Conservation (phyloP, 2,113 vertebrate species). For the Arizona elegans region DNA sequence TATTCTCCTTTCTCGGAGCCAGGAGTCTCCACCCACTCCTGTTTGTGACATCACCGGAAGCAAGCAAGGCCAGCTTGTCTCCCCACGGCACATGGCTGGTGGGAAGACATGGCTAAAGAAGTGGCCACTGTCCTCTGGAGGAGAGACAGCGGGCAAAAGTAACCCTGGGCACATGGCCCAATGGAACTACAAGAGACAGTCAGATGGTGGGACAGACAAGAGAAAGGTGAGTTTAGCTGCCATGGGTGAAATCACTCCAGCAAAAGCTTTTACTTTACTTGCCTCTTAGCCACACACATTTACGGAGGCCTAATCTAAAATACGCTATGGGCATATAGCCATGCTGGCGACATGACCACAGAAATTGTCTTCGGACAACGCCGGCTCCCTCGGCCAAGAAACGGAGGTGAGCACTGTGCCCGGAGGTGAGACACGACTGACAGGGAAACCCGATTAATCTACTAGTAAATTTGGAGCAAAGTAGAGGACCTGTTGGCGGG, state of each 20-base stretch:
- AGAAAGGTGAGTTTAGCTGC: not conserved
- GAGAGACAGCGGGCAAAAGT: not conserved
- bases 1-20: not conserved
- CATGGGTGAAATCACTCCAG: not conserved
- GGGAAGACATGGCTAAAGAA: not conserved
- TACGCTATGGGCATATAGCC: not conserved
- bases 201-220: not conserved
- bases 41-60: conserved; percentile 26
- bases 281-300: not conserved
- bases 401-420: not conserved
- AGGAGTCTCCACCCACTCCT: not conserved
- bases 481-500: too few relatives aligned
- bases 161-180: not conserved
- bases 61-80: not conserved
- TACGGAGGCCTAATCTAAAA: not conserved
- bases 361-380: not conserved
- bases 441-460: too few relatives aligned
- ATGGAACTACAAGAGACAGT: not conserved
- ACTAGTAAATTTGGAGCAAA: too few relatives aligned
- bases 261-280: not conserved
- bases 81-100: too few relatives aligned
- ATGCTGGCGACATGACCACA: not conserved
- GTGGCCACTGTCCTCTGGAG: not conserved
- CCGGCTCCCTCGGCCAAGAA: not conserved
- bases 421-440: too few relatives aligned